Percentiles rank a stretch among this genome's conserved stretches.
Evolutionary conservation across 2,797 vertebrate species (phyloP).

Genomic region (Hapalemur alaotrensis): DNA sequence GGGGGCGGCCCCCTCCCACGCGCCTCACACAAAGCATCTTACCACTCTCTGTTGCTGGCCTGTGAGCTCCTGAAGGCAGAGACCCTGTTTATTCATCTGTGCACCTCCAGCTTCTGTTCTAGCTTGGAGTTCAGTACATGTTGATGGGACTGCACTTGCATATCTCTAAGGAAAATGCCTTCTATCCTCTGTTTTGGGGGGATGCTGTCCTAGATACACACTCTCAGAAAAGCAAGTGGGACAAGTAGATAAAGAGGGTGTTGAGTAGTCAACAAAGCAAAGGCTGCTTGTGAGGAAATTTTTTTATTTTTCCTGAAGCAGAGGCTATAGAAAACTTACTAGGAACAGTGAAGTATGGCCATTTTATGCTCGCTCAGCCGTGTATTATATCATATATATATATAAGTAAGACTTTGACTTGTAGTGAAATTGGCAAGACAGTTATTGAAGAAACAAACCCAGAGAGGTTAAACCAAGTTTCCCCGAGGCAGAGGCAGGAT

Average conservation of each 20-base stretch:
- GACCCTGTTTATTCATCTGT: not conserved
- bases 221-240: not conserved
- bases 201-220: not conserved
- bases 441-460: not conserved
- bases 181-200: not conserved
- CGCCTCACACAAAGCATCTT: not conserved
- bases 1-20: not conserved
- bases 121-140: not conserved
- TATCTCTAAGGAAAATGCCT: not conserved
- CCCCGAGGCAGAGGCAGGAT: not conserved
- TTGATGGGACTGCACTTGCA: not conserved
- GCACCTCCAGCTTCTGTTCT: not conserved
- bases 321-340: not conserved
- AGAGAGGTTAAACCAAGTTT: not conserved
- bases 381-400: not conserved
- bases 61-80: not conserved
- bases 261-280: slow-evolving; percentile 16
- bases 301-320: slow-evolving; percentile 6
- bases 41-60: not conserved
- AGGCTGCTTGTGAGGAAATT: not conserved
- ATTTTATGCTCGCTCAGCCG: not conserved
- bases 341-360: not conserved
- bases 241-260: not conserved
- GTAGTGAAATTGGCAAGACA: not conserved
- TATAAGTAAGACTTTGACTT: not conserved